phyloP scores from a whole-genome alignment of 2,888 invertebrate species.

The Camptogramma bilineatum region DNA sequence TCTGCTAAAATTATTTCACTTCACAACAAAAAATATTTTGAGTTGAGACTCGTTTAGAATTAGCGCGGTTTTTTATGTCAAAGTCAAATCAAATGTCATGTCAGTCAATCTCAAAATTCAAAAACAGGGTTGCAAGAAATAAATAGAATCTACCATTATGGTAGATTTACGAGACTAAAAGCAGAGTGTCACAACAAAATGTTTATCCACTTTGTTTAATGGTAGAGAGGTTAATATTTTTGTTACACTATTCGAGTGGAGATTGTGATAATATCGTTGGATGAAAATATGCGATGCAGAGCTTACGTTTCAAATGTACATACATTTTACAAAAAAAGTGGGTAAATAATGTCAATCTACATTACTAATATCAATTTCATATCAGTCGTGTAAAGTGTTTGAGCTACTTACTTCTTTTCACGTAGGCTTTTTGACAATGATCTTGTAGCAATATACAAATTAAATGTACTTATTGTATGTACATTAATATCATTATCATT shows the following conservation, averaged over 20 bases:
- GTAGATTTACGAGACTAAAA: background rate
- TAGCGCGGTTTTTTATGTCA: background rate
- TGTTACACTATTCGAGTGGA: conserved; percentile 44
- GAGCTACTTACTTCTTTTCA: conserved; percentile 56
- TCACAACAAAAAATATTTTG: background rate
- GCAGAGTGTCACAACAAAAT: background rate
- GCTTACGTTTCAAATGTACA: conserved; percentile 51
- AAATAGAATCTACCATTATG: conserved; percentile 9
- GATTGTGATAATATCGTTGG: conserved; percentile 64
- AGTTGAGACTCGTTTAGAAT: background rate
- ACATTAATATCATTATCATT: conserved; percentile 20
- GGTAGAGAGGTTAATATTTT: background rate
- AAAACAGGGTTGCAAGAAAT: conserved; percentile 6
- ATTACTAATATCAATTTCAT: conserved; percentile 81
- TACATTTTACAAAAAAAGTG: conserved; percentile 64
- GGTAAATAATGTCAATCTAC: conserved; percentile 79
- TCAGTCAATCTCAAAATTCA: conserved; percentile 1
- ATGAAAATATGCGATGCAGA: conserved; percentile 51
- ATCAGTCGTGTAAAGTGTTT: conserved; percentile 69
- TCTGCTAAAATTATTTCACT: background rate
- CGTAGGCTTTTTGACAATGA: conserved; percentile 40
- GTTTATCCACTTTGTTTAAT: background rate
- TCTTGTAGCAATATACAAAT: conserved; percentile 41
- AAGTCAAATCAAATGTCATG: background rate
- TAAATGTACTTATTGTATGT: conserved; percentile 27